These are phyloP conservation scores for Dicrurus megarhynchus DNA, from an alignment of 2,113 vertebrate species.

Conservation along the genomic window DNA sequence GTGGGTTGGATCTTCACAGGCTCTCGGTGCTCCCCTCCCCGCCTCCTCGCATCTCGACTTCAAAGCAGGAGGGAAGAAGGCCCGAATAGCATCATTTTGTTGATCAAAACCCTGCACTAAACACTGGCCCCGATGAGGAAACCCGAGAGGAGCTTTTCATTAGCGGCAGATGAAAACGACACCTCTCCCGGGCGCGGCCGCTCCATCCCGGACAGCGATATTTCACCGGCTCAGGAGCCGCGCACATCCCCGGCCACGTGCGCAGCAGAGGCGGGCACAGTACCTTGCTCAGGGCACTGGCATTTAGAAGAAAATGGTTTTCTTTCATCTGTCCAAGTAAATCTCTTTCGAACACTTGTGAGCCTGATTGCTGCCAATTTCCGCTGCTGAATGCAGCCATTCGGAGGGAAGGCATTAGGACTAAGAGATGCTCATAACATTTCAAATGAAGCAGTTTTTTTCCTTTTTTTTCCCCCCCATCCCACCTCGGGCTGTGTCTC, in stretches of 20 bases:
- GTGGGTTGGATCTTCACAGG: constrained; percentile 12
- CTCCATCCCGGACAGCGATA: background rate
- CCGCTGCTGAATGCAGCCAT: constrained; percentile 31
- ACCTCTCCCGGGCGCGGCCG: background rate
- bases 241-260: background rate
- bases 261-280: background rate
- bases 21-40: background rate
- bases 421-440: constrained; percentile 55
- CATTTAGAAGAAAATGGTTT: constrained; percentile 58
- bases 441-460: background rate
- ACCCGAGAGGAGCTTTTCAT: background rate
- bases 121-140: background rate
- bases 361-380: constrained; percentile 73
- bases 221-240: background rate
- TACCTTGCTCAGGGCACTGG: constrained; percentile 28
- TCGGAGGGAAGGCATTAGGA: constrained; percentile 51
- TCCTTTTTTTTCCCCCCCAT: background rate
- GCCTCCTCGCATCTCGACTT: background rate
- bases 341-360: constrained; percentile 65
- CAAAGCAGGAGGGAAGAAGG: background rate
- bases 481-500: background rate
- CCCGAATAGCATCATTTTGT: background rate
- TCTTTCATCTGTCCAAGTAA: constrained; percentile 68
- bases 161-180: background rate
- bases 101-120: constrained; percentile 1